Percentiles rank a stretch among this genome's conserved stretches.
Evolutionary conservation across 2,888 invertebrate species (phyloP).

Genomic region (Ypsolopha scabrella): DNA sequence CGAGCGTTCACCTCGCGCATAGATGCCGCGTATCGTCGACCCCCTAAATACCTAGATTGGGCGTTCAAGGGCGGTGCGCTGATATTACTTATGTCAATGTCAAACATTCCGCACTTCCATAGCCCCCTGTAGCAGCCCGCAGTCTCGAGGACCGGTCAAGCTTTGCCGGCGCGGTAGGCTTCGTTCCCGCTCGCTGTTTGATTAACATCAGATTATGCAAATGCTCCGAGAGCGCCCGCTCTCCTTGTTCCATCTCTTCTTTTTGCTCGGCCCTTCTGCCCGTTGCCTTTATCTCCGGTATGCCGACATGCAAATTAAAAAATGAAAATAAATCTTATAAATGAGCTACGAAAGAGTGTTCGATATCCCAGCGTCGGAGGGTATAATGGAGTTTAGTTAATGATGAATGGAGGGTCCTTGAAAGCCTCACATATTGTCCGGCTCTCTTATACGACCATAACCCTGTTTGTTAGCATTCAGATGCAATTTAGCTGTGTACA

Average conservation of each 20-base stretch:
- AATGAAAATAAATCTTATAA: constrained; percentile 49
- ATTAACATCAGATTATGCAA: constrained; percentile 71
- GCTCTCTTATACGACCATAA: neutral
- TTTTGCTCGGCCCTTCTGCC: constrained; percentile 50
- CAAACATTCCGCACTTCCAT: neutral
- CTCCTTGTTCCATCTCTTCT: constrained; percentile 54
- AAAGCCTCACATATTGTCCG: constrained; percentile 42
- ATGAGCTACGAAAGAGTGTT: constrained; percentile 59
- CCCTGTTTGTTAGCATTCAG: too few species aligned
- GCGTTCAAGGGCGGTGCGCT: constrained; percentile 48
- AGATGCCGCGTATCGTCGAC: neutral
- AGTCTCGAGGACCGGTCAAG: constrained; percentile 14
- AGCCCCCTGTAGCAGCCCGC: neutral
- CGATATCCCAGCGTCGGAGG: constrained; percentile 45
- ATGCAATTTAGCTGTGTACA: too few species aligned
- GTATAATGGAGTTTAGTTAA: constrained; percentile 53
- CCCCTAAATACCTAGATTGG: constrained; percentile 4
- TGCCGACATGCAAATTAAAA: constrained; percentile 62
- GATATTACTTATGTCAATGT: constrained; percentile 29
- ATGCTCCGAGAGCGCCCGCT: constrained; percentile 62
- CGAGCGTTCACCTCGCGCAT: constrained; percentile 53
- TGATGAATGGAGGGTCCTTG: constrained; percentile 49
- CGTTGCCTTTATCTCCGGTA: constrained; percentile 57
- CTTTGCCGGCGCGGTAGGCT: constrained; percentile 13
- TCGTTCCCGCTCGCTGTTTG: constrained; percentile 35